A percentile compares a stretch with the other conserved stretches of the same genome.
These are phyloP conservation scores for Colistium nudipinnis DNA, from an alignment of 2,113 vertebrate genomes.

Conservation along the genomic window DNA sequence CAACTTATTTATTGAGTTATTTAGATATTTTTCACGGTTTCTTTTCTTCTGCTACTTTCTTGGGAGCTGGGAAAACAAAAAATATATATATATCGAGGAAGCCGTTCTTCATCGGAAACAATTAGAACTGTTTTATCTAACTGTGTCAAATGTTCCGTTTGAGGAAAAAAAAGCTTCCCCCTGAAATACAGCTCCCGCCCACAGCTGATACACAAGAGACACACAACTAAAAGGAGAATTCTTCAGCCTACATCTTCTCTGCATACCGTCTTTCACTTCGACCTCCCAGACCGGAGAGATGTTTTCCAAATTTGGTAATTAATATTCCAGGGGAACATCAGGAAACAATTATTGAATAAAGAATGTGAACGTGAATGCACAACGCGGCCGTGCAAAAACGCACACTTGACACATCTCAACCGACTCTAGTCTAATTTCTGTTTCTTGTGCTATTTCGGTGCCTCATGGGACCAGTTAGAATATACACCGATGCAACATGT, in stretches of 20 bases:
- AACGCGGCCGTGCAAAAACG: slow-evolving; percentile 33
- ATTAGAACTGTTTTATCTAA: no score
- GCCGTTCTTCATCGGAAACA: no score
- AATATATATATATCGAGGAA: no score
- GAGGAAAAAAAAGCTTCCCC: no score
- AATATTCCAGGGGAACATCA: slow-evolving; percentile 79
- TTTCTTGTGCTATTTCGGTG: background rate
- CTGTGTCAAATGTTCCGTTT: no score
- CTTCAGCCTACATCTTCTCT: slow-evolving; percentile 32
- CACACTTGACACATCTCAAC: slow-evolving; percentile 8
- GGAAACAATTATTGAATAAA: slow-evolving; percentile 84
- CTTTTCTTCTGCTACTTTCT: no score
- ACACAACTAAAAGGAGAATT: slow-evolving; percentile 41
- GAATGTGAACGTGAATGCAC: slow-evolving; percentile 64
- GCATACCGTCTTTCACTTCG: no score
- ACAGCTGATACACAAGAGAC: slow-evolving; percentile 1
- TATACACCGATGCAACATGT: background rate
- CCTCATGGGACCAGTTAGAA: background rate
- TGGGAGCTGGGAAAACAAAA: no score
- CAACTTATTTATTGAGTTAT: no score
- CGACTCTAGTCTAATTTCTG: background rate
- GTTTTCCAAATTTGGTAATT: slow-evolving; percentile 79
- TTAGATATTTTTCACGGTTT: no score
- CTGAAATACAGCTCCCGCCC: no score
- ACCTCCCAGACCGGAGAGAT: slow-evolving; percentile 52